These are phyloP conservation scores for Rugalucina vietnamica DNA, from an alignment of 2,888 invertebrate species.

Conservation along the genomic window DNA sequence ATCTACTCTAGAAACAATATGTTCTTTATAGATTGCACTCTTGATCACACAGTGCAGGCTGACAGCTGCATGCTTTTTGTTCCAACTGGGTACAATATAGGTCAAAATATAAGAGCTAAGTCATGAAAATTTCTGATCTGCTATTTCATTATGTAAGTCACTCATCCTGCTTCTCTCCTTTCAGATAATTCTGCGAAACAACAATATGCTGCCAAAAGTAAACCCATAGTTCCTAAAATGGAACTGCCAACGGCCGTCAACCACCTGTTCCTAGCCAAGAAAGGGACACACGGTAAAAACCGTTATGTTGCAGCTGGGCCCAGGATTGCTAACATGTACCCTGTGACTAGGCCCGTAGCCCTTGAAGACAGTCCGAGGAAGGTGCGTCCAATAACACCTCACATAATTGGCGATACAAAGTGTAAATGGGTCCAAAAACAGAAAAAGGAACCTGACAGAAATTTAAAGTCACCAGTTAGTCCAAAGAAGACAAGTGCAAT, in stretches of 20 bases:
- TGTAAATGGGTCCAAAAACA: constrained; percentile 47
- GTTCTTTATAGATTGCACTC: too few species aligned
- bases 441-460: constrained; percentile 19
- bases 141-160: too few species aligned
- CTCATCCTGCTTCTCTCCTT: too few species aligned
- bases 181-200: constrained; percentile 79
- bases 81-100: too few species aligned
- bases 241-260: constrained; percentile 81
- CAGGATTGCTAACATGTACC: constrained; percentile 73
- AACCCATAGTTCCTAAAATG: constrained; percentile 75
- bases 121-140: too few species aligned
- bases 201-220: constrained; percentile 51
- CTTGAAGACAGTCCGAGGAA: constrained; percentile 14
- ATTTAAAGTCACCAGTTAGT: not conserved
- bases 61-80: too few species aligned
- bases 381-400: constrained; percentile 27
- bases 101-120: too few species aligned
- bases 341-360: constrained; percentile 41
- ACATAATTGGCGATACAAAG: constrained; percentile 51
- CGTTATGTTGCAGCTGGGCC: constrained; percentile 78
- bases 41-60: too few species aligned
- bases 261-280: constrained; percentile 81
- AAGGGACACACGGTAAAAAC: constrained; percentile 69
- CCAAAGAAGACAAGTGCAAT: not conserved
- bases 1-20: too few species aligned